A percentile compares a stretch with the other conserved stretches of the same genome.
Evolutionary conservation across 2,888 invertebrate genomes (phyloP).

Genomic region (Erebia palarica): DNA sequence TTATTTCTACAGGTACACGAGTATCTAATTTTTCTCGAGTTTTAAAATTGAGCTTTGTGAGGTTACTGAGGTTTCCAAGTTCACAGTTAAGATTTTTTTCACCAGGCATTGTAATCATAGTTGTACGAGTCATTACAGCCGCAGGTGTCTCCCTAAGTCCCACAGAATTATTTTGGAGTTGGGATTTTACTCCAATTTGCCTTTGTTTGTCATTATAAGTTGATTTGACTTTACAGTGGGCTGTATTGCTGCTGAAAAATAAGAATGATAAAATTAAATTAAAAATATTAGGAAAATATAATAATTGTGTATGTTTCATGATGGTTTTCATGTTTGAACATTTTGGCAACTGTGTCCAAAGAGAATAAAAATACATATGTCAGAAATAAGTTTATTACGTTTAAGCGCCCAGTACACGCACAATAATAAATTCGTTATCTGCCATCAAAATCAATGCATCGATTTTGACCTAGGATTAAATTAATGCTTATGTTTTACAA

Average conservation of each 20-base stretch:
- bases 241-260: constrained; percentile 44
- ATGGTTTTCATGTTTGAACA: constrained; percentile 7
- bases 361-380: neutral
- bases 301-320: neutral
- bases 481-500: no score
- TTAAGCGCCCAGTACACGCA: no score
- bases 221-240: constrained; percentile 42
- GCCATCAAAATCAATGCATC: no score
- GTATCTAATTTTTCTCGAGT: constrained; percentile 42
- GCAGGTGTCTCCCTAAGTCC: constrained; percentile 40
- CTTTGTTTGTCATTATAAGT: constrained; percentile 47
- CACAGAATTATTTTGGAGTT: constrained; percentile 47
- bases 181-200: constrained; percentile 48
- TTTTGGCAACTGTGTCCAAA: neutral
- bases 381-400: no score
- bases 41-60: constrained; percentile 47
- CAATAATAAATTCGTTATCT: no score
- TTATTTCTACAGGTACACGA: constrained; percentile 40
- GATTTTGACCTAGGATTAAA: no score
- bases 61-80: constrained; percentile 45
- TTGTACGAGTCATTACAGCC: constrained; percentile 44
- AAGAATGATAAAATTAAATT: constrained; percentile 53
- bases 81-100: constrained; percentile 50
- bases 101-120: constrained; percentile 44
- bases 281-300: constrained; percentile 35